Percentiles rank a stretch among this genome's conserved stretches.
These are phyloP conservation scores for Agonum fuliginosum DNA, from an alignment of 2,888 invertebrate genomes.

Conservation along the genomic window DNA sequence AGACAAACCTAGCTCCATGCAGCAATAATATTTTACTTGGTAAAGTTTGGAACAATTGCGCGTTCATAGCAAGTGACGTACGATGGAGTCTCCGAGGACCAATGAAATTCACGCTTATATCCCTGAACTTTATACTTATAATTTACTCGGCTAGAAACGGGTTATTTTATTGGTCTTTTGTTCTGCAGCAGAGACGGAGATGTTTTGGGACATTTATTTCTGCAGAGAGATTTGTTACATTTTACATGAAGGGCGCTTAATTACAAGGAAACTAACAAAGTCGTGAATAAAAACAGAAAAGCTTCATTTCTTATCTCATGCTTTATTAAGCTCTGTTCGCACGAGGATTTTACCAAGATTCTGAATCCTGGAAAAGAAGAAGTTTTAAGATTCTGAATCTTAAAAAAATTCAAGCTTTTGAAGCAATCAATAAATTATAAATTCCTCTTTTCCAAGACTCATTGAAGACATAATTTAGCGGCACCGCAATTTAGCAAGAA, in stretches of 20 bases:
- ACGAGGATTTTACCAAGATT: too few species aligned
- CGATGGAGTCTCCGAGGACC: slow-evolving; percentile 42
- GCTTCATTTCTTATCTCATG: too few species aligned
- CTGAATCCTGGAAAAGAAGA: too few species aligned
- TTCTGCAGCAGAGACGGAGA: slow-evolving; percentile 33
- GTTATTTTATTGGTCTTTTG: slow-evolving; percentile 55
- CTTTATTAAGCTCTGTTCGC: too few species aligned
- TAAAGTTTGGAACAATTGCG: slow-evolving; percentile 53
- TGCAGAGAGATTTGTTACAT: slow-evolving; percentile 43
- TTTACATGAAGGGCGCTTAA: not conserved
- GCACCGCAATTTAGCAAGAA: too few species aligned
- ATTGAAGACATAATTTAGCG: too few species aligned
- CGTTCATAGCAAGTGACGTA: slow-evolving; percentile 51
- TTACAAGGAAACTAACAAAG: too few species aligned
- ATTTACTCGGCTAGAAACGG: slow-evolving; percentile 39
- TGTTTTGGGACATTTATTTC: slow-evolving; percentile 51
- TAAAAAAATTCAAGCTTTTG: too few species aligned
- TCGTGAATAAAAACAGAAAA: too few species aligned
- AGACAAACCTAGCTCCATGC: slow-evolving; percentile 36
- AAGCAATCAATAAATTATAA: too few species aligned
- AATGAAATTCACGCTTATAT: slow-evolving; percentile 58
- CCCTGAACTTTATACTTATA: slow-evolving; percentile 58
- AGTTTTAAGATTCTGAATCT: too few species aligned
- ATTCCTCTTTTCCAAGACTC: too few species aligned
- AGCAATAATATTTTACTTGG: slow-evolving; percentile 52